Base-by-base conservation (phyloP, 2,888 invertebrate species). In the Urechis unicinctus region DNA sequence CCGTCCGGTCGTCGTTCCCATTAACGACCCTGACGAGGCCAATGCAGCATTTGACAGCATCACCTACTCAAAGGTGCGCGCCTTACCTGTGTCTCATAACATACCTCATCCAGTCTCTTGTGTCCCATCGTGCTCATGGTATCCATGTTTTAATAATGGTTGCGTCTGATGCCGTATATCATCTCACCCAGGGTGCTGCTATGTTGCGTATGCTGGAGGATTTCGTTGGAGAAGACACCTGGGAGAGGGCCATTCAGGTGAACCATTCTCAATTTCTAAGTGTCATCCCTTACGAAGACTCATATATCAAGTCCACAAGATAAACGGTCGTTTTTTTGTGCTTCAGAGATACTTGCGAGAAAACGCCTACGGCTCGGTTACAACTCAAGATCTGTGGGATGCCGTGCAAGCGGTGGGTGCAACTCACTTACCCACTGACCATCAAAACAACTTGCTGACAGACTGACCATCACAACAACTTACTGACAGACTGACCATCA, bases 11-110 rank as follows among this genome's bases (percentile, higher is more conserved):
- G 87, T 94, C 4, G 88, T 90, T 73, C 57, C 63, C 1, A 93
- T 93, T 25, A 82, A 82, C 36, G 88, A 88, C 61, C 93, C 95
- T 0, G 88, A 89, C 74, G 87, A 95, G 80, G 94, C 95, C 52
- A 91, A 89, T 0, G 88, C 90, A 64, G 87, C 93, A 49, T 95
- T 95, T 71, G 94, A 94, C 75, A 80, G 83, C 0, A 93, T 96
- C 60, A 90, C 93, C 0, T 96, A 95, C 72, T 86, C 85, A 62
- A 95, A 95, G 83, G 91, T 89, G 74, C 36, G 50, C 5, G n/a
- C 13, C 6, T 5, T 13, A 5, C 21, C 9, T 36, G 36, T 13
- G 17, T 13, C 9, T 9, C 36, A 36, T 36, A 9, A 17, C 36
- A n/a, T n/a, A n/a, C n/a, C n/a, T n/a, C n/a, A n/a, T 36, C 36